These are phyloP conservation scores for Toxotes jaculatrix DNA, from an alignment of 2,113 vertebrate species.

Conservation along the genomic window DNA sequence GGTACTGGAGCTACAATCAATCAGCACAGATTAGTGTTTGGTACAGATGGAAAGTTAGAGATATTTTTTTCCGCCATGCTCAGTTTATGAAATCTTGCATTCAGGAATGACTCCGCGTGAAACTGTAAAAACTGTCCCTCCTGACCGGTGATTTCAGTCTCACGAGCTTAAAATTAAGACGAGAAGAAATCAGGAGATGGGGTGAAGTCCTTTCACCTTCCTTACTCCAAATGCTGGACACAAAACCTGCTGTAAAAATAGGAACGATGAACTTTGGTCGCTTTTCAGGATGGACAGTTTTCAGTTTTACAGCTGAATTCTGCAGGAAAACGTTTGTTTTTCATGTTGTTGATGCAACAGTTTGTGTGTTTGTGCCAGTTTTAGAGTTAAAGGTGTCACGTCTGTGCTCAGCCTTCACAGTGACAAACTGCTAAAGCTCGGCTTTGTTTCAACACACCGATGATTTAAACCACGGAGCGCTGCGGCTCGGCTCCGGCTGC, in stretches of 20 bases:
- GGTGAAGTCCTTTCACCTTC: neutral
- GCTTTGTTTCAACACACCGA: neutral
- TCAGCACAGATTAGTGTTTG: neutral
- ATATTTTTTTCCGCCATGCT: neutral
- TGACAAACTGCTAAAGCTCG: conserved; percentile 8
- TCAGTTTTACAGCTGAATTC: neutral
- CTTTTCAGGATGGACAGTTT: conserved; percentile 2
- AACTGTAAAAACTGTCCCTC: neutral
- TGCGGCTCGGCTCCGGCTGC: conserved; percentile 21
- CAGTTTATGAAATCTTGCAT: conserved; percentile 16
- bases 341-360: conserved; percentile 29
- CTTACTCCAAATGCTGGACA: conserved; percentile 18
- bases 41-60: conserved; percentile 1
- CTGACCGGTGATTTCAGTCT: neutral
- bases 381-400: conserved; percentile 25
- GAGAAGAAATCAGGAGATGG: neutral
- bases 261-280: neutral
- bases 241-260: neutral
- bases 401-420: conserved; percentile 32
- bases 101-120: neutral
- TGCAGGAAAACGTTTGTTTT: neutral
- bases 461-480: conserved; percentile 56
- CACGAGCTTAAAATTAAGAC: neutral
- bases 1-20: conserved; percentile 24
- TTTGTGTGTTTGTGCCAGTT: conserved; percentile 64